Evolutionary conservation across 2,888 invertebrate species (phyloP), one percentile per base, ranked within the genome.

Genomic region (Xanthorhoe spadicearia): DNA sequence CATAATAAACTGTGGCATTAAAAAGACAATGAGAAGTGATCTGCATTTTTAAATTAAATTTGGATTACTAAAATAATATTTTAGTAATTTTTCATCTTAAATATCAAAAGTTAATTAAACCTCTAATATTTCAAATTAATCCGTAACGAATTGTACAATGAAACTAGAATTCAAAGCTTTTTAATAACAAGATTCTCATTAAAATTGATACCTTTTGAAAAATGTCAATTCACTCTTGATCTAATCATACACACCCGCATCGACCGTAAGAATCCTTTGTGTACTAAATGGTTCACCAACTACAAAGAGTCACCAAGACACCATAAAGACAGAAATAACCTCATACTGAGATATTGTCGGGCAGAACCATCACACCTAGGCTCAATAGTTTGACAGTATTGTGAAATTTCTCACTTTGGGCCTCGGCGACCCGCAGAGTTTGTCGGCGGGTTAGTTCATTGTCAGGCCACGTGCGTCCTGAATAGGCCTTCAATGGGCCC

Each of bases 331-430:
- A 74, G 80, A 79, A 81, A 84, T 82, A 83, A 83, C 83, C 83
- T 83, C 91, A 88, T 84, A 87, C 89, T 86, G 91, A 64, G 91
- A 82, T 75, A 85, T 92, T 91, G 88, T 91, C 62, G 59, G 64
- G 66, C 76, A 78, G 78, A 77, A 81, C 81, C 87, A 82, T 89
- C 90, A 86, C 88, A 88, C 89, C 84, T 86, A 82, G 81, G 74
- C 79, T 84, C 83, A 86, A 87, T 87, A 86, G 84, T 88, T 83
- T 86, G 88, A 89, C 91, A 90, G 85, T 83, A 88, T 90, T 89
- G 90, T 89, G 87, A 88, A 88, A 82, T 79, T 87, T 89, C 89
- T 87, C 88, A 86, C 87, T 88, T 85, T 74, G 83, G 77, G 79
- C 74, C 74, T 77, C 66, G 86, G 83, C 87, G 83, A 89, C 92